phyloP scores from a whole-genome alignment of 2,113 vertebrate species.

The Anolis sagrei region DNA sequence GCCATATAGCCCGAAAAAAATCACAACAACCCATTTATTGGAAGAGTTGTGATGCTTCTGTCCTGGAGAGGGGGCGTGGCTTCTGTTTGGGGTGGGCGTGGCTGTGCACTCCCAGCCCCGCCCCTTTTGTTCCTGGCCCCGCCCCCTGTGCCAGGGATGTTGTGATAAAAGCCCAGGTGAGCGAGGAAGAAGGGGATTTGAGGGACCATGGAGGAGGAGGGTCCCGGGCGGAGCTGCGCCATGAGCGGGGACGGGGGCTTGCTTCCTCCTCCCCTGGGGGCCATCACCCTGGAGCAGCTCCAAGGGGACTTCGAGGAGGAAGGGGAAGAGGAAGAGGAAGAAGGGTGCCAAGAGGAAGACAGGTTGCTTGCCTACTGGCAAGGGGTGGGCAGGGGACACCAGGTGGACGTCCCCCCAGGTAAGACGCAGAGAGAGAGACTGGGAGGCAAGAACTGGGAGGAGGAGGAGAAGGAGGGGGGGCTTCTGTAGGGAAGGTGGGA shows the following conservation, averaged over 20 bases:
- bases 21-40: too few relatives aligned
- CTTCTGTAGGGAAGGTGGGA: too few relatives aligned
- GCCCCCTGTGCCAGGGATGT: too few relatives aligned
- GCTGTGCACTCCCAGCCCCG: too few relatives aligned
- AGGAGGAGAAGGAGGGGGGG: too few relatives aligned
- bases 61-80: too few relatives aligned
- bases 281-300: constrained; percentile 88
- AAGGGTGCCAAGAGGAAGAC: constrained; percentile 68
- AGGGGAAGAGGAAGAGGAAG: constrained; percentile 60
- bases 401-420: constrained; percentile 87
- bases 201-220: neutral
- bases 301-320: constrained; percentile 80
- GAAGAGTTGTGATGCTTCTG: too few relatives aligned
- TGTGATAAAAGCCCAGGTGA: too few relatives aligned
- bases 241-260: constrained; percentile 58
- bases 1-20: too few relatives aligned
- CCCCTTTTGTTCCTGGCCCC: too few relatives aligned
- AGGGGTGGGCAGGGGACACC: constrained; percentile 85
- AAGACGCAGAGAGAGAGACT: constrained; percentile 45
- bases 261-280: constrained; percentile 37
- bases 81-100: too few relatives aligned
- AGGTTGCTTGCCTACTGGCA: constrained; percentile 88
- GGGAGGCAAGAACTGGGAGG: neutral
- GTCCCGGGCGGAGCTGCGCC: constrained; percentile 68
- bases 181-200: too few relatives aligned